Evolutionary conservation across 30 jellyfish, hydroid and myxozoan genomes (phyloP).

Genomic region (Turritopsis dohrnii): DNA sequence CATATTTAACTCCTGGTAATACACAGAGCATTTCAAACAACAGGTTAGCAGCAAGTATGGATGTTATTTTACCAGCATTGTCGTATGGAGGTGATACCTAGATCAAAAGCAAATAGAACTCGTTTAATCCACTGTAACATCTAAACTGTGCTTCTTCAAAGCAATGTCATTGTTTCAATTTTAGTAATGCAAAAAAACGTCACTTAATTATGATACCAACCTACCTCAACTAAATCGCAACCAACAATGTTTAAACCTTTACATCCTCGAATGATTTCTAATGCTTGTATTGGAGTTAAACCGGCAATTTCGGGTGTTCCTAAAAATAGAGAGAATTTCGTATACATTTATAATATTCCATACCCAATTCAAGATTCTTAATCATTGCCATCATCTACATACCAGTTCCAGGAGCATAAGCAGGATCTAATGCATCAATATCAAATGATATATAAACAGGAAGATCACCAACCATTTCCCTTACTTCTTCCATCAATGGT

Average conservation of each 20-base stretch:
- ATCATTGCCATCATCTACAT: background rate
- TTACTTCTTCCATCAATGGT: constrained; percentile 81
- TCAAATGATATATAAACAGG: constrained; percentile 81
- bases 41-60: constrained; percentile 74
- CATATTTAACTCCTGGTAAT: constrained; percentile 66
- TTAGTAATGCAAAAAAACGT: too few species aligned
- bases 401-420: constrained; percentile 91
- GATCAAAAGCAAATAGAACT: background rate
- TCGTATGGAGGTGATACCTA: constrained; percentile 89
- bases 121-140: too few species aligned
- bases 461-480: constrained; percentile 68
- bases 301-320: constrained; percentile 96
- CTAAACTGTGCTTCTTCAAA: too few species aligned
- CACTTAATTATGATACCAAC: background rate
- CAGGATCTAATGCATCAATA: constrained; percentile 77
- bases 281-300: constrained; percentile 70
- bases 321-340: background rate
- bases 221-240: constrained; percentile 82
- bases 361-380: background rate
- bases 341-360: background rate
- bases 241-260: constrained; percentile 75
- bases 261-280: constrained; percentile 74
- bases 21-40: constrained; percentile 87
- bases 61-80: constrained; percentile 57
- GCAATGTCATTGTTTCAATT: too few species aligned